Percentiles rank a stretch among this genome's conserved stretches.
phyloP scores from a whole-genome alignment of 2,888 invertebrate species.

The Heliconius hortense region DNA sequence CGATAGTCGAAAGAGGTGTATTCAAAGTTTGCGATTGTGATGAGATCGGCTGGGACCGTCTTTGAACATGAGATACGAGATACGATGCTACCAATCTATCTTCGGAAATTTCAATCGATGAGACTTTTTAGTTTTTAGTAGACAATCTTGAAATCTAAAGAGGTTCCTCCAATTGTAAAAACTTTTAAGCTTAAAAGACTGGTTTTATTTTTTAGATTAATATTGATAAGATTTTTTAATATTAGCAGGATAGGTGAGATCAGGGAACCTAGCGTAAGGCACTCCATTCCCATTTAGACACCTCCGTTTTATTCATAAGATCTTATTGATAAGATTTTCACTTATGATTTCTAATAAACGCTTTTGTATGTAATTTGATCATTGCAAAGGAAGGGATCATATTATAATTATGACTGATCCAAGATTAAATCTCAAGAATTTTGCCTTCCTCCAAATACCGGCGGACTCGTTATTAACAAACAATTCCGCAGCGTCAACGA shows the following conservation, averaged over 20 bases:
- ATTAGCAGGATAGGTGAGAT: too few species aligned
- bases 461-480: slow-evolving; percentile 34
- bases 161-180: background rate
- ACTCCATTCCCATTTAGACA: too few species aligned
- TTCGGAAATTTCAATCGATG: slow-evolving; percentile 38
- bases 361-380: background rate
- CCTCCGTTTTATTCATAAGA: too few species aligned
- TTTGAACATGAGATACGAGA: slow-evolving; percentile 59
- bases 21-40: slow-evolving; percentile 72
- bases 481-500: slow-evolving; percentile 38
- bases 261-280: too few species aligned
- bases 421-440: slow-evolving; percentile 20
- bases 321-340: too few species aligned
- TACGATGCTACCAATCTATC: slow-evolving; percentile 45
- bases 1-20: slow-evolving; percentile 80
- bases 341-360: background rate
- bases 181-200: background rate
- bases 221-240: too few species aligned
- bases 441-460: slow-evolving; percentile 21
- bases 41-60: slow-evolving; percentile 55
- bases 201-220: background rate
- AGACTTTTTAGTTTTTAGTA: slow-evolving; percentile 30
- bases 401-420: slow-evolving; percentile 8
- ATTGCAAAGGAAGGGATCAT: background rate
- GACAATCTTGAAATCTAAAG: slow-evolving; percentile 14